Evolutionary conservation across 2,888 invertebrate species (phyloP).

Genomic region (Chloromyia formosa): DNA sequence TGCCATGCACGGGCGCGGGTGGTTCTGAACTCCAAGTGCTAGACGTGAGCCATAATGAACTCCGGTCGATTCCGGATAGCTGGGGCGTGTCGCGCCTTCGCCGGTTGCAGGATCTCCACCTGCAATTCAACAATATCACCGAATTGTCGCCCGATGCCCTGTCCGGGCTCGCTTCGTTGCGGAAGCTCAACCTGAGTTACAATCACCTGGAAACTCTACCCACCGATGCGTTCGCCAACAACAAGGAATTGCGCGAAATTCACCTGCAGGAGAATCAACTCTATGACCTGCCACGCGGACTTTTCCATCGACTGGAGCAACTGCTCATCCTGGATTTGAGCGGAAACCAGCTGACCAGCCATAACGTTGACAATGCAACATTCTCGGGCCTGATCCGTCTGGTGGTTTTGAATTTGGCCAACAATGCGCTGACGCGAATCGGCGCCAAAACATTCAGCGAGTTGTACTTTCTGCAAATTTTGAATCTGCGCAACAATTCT

Average conservation of each 20-base stretch:
- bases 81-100: constrained; percentile 79
- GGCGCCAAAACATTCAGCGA: constrained; percentile 88
- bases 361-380: constrained; percentile 84
- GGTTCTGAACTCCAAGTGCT: constrained; percentile 78
- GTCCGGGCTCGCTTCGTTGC: constrained; percentile 79
- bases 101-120: constrained; percentile 79
- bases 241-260: constrained; percentile 82
- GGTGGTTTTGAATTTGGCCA: constrained; percentile 84
- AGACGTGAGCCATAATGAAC: constrained; percentile 83
- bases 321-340: constrained; percentile 85
- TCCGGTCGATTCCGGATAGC: constrained; percentile 76
- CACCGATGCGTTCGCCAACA: constrained; percentile 81
- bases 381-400: constrained; percentile 85
- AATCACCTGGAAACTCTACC: constrained; percentile 85
- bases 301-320: constrained; percentile 85
- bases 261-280: constrained; percentile 87
- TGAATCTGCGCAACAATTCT: constrained; percentile 86
- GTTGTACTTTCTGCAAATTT: constrained; percentile 83
- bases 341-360: constrained; percentile 84
- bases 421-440: constrained; percentile 84
- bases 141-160: constrained; percentile 82
- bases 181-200: constrained; percentile 85
- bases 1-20: constrained; percentile 62
- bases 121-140: constrained; percentile 85
- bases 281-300: constrained; percentile 80